These are phyloP conservation scores for Nasonia vitripennis DNA, from an alignment of 1,140 invertebrate genomes.

Conservation along the genomic window DNA sequence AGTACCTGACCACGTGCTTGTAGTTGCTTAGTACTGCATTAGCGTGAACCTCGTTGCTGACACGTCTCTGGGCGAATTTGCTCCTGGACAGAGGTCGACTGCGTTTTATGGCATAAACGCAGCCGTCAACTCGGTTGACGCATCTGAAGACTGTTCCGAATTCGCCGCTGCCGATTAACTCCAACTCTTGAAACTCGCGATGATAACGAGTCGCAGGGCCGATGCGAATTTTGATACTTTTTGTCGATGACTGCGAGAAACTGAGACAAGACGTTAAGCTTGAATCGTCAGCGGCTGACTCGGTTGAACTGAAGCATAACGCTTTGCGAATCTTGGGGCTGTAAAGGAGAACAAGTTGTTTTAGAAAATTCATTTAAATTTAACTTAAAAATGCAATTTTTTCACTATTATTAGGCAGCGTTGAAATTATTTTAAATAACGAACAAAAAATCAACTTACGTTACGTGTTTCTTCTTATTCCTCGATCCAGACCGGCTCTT, in stretches of 20 bases:
- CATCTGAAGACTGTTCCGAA: slow-evolving; percentile 94
- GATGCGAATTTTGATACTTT: not conserved
- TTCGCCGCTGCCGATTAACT: slow-evolving; percentile 86
- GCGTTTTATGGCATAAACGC: slow-evolving; percentile 93
- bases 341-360: not conserved
- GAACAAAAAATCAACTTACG: not conserved
- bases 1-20: slow-evolving; percentile 92
- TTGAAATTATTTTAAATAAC: not conserved
- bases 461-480: not conserved
- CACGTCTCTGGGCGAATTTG: slow-evolving; percentile 83
- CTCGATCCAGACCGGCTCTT: not conserved
- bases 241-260: not conserved
- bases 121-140: slow-evolving; percentile 92
- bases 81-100: slow-evolving; percentile 86
- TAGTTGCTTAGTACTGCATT: slow-evolving; percentile 92
- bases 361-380: too few relatives aligned
- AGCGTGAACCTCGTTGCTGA: slow-evolving; percentile 93
- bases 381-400: too few relatives aligned
- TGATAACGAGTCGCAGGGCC: slow-evolving; percentile 79
- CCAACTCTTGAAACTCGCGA: slow-evolving; percentile 88
- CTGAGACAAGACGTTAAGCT: not conserved
- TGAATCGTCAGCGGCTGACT: not conserved
- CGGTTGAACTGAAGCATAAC: slow-evolving; percentile 1
- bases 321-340: not conserved
- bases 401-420: too few relatives aligned